These are phyloP conservation scores for Incurvaria masculella DNA, from an alignment of 2,888 invertebrate genomes.

Conservation along the genomic window DNA sequence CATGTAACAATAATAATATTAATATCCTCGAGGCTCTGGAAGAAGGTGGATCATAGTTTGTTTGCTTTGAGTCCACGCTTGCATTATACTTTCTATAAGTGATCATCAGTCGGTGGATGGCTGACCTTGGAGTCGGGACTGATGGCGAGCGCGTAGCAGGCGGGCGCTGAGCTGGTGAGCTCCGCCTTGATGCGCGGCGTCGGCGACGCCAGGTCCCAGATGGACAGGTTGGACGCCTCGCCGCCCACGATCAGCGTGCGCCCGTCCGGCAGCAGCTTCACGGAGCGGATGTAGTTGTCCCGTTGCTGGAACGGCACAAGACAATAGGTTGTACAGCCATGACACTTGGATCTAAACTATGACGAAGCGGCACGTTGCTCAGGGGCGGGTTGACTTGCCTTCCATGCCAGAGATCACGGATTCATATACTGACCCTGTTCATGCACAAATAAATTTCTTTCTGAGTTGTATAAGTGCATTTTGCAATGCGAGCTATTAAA, in stretches of 20 bases:
- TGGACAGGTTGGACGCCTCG: slow-evolving; percentile 90
- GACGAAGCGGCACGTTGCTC: neutral
- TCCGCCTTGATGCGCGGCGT: slow-evolving; percentile 93
- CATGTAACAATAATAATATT: too few species aligned
- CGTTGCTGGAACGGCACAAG: slow-evolving; percentile 65
- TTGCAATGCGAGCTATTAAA: too few species aligned
- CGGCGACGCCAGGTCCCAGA: slow-evolving; percentile 52
- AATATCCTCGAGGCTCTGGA: too few species aligned
- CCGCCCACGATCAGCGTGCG: slow-evolving; percentile 94
- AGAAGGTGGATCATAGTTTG: too few species aligned
- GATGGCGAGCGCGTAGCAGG: slow-evolving; percentile 97
- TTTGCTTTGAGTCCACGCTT: too few species aligned
- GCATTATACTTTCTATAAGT: too few species aligned
- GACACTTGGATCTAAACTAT: slow-evolving; percentile 7
- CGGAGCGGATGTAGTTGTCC: slow-evolving; percentile 94
- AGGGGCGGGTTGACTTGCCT: too few species aligned
- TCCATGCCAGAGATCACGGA: too few species aligned
- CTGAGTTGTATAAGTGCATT: too few species aligned
- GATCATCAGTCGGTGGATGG: too few species aligned
- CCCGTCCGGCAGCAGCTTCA: slow-evolving; percentile 90
- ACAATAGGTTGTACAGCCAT: slow-evolving; percentile 4
- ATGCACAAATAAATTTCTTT: too few species aligned
- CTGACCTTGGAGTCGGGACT: slow-evolving; percentile 89
- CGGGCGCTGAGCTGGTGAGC: slow-evolving; percentile 86
- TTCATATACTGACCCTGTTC: too few species aligned